phyloP scores from a whole-genome alignment of 2,888 invertebrate genomes.

The Acrobasis consociella region DNA sequence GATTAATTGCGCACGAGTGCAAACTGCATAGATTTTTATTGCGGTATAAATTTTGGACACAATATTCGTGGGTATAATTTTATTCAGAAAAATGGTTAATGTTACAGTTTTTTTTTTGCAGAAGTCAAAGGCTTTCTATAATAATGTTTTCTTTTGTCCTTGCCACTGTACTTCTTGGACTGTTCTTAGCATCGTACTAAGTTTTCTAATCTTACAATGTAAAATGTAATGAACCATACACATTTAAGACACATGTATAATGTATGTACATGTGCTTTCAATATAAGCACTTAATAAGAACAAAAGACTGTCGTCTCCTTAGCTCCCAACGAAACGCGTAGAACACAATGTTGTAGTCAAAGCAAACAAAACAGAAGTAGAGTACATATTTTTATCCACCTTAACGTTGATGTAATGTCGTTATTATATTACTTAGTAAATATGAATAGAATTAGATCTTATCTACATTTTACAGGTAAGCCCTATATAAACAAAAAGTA shows the following conservation, averaged over 20 bases:
- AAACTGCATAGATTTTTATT: background rate
- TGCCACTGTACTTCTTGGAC: conserved; percentile 26
- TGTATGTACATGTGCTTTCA: conserved; percentile 27
- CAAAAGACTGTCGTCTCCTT: conserved; percentile 74
- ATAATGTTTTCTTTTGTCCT: too few relatives aligned
- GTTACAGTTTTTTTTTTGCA: too few relatives aligned
- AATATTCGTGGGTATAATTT: background rate
- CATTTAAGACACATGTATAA: background rate
- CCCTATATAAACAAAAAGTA: too few relatives aligned
- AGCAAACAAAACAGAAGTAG: conserved; percentile 21
- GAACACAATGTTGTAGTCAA: conserved; percentile 45
- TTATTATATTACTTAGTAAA: too few relatives aligned
- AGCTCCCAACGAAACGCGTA: conserved; percentile 61
- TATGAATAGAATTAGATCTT: too few relatives aligned
- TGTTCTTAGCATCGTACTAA: conserved; percentile 21
- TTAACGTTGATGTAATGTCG: too few relatives aligned
- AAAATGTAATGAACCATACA: background rate
- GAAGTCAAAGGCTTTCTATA: too few relatives aligned
- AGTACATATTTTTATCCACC: too few relatives aligned
- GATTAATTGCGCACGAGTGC: conserved; percentile 38
- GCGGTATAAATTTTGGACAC: background rate
- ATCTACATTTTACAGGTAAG: too few relatives aligned
- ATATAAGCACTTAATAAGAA: conserved; percentile 63
- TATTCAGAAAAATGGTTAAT: too few relatives aligned
- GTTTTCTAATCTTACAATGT: conserved; percentile 26